These are phyloP conservation scores for Rotaria sp. DNA, from an alignment of 2,888 invertebrate genomes.

Conservation along the genomic window DNA sequence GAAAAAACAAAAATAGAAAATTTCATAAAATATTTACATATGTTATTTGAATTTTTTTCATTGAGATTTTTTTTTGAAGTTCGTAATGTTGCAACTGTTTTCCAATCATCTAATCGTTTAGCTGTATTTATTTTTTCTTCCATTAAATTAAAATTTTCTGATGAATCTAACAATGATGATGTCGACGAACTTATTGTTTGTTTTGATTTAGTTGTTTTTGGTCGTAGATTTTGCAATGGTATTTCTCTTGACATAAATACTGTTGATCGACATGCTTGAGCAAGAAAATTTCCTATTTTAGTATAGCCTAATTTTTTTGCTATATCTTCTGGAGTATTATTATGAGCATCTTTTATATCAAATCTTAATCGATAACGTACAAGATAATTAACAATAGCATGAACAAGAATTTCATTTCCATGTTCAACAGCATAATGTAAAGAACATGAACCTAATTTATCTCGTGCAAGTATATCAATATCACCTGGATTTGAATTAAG, in stretches of 20 bases:
- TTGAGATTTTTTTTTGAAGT: not conserved
- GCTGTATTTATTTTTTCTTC: not conserved
- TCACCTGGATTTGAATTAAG: not conserved
- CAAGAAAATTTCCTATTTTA: not conserved
- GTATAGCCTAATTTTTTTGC: slow-evolving; percentile 20
- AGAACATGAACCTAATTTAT: not conserved
- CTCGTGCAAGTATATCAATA: not conserved
- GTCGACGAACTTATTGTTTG: not conserved
- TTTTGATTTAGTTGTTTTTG: not conserved
- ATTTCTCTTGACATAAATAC: not conserved
- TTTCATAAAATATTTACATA: not conserved
- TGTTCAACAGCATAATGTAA: slow-evolving; percentile 28
- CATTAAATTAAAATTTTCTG: not conserved
- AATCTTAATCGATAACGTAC: not conserved
- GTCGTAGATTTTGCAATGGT: not conserved
- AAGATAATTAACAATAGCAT: slow-evolving; percentile 2
- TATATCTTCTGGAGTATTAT: not conserved
- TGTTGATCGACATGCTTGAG: not conserved
- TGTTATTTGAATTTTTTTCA: not conserved
- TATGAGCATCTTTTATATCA: not conserved
- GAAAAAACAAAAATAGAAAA: not conserved
- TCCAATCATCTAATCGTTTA: not conserved
- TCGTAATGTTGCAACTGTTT: not conserved
- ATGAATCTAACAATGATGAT: not conserved
- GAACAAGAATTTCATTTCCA: not conserved